Evolutionary conservation across 2,113 vertebrate genomes (phyloP).

Genomic region (Bubo bubo): DNA sequence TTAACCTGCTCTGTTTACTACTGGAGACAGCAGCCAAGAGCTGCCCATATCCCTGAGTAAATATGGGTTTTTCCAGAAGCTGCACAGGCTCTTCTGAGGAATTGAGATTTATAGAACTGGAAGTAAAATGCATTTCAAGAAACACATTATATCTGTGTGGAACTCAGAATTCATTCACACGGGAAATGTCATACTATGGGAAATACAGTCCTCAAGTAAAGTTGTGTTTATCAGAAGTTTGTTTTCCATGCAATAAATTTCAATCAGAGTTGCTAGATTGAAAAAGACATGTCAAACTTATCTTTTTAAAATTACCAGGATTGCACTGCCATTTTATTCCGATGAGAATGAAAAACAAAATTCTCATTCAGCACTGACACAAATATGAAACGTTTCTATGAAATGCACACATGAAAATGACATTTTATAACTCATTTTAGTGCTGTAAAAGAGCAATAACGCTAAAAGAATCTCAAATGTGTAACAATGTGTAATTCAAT

Average conservation of each 20-base stretch:
- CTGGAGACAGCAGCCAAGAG: neutral
- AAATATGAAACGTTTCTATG: neutral
- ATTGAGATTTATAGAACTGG: neutral
- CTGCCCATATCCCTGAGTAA: neutral
- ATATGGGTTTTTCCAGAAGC: neutral
- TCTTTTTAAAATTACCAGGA: slow-evolving; percentile 57
- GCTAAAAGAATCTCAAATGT: neutral
- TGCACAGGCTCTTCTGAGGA: neutral
- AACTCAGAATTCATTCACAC: slow-evolving; percentile 50
- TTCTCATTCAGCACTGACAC: neutral
- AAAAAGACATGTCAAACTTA: slow-evolving; percentile 46
- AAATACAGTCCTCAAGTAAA: slow-evolving; percentile 37
- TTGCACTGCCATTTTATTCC: neutral
- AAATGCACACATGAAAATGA: neutral
- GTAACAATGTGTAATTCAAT: neutral
- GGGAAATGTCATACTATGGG: slow-evolving; percentile 47
- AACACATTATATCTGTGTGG: neutral
- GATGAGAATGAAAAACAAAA: neutral
- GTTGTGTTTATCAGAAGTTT: slow-evolving; percentile 47
- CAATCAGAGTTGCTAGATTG: neutral
- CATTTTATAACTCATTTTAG: neutral
- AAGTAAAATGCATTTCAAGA: slow-evolving; percentile 26
- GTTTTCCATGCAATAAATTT: slow-evolving; percentile 62
- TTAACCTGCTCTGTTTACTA: neutral
- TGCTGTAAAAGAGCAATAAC: neutral